Percentiles rank a stretch among this genome's conserved stretches.
These are phyloP conservation scores for Podocnemis expansa DNA, from an alignment of 2,113 vertebrate species.

Conservation along the genomic window DNA sequence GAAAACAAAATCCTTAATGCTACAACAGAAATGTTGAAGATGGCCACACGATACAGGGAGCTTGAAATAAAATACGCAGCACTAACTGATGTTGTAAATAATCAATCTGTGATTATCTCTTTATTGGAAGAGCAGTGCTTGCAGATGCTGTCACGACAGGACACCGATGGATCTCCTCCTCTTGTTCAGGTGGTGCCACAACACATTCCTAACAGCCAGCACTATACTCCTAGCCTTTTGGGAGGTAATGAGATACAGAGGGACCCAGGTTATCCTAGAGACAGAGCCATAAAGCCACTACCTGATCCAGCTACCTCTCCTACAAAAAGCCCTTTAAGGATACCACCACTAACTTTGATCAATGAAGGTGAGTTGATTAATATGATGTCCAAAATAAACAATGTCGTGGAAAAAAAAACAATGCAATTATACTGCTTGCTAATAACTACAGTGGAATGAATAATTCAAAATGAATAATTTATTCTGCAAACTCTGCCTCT, in stretches of 20 bases:
- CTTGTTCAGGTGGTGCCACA: constrained; percentile 95
- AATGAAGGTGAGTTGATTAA: constrained; percentile 84
- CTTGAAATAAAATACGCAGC: constrained; percentile 88
- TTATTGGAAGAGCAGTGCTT: constrained; percentile 93
- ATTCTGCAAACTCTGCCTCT: background rate
- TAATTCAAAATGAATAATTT: background rate
- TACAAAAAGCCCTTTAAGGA: constrained; percentile 82
- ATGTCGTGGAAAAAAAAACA: background rate
- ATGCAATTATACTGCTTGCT: background rate
- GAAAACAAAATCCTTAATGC: constrained; percentile 96
- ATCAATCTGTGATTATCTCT: constrained; percentile 92
- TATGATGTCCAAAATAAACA: background rate
- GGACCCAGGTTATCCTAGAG: constrained; percentile 86
- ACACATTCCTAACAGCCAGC: constrained; percentile 86
- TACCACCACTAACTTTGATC: constrained; percentile 88
- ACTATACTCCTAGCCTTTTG: constrained; percentile 78
- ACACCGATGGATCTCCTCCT: constrained; percentile 86
- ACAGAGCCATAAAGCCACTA: constrained; percentile 80
- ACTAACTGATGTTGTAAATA: constrained; percentile 92
- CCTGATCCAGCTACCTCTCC: constrained; percentile 82
- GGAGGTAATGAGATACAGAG: constrained; percentile 94
- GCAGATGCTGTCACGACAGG: constrained; percentile 83
- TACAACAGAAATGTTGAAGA: constrained; percentile 94
- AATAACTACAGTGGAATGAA: background rate
- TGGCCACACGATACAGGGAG: constrained; percentile 93